A percentile compares a stretch with the other conserved stretches of the same genome.
phyloP scores from a whole-genome alignment of 1,140 invertebrate genomes.

The Magallana ariakensis region DNA sequence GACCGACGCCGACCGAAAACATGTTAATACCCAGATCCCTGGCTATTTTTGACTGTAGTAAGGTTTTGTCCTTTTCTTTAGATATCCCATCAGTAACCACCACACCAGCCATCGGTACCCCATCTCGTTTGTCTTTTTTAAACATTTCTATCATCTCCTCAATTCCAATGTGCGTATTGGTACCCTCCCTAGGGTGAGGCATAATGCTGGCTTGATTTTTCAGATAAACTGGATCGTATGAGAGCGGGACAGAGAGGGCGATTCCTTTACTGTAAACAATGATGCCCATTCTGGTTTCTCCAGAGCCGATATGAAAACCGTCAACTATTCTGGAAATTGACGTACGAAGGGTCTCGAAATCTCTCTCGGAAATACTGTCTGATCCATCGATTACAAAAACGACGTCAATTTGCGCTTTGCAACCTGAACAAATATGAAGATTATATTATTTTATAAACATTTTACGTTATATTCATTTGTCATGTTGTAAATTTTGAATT shows the following conservation, averaged over 20 bases:
- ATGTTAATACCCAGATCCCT: slow-evolving; percentile 58
- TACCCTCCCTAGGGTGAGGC: slow-evolving; percentile 46
- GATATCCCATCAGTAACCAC: slow-evolving; percentile 68
- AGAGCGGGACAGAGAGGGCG: neutral
- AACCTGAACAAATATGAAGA: slow-evolving; percentile 47
- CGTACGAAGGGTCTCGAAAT: slow-evolving; percentile 54
- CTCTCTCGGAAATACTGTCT: slow-evolving; percentile 53
- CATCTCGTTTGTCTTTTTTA: slow-evolving; percentile 5
- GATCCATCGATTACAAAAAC: slow-evolving; percentile 64
- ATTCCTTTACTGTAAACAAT: slow-evolving; percentile 59
- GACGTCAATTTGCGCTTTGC: slow-evolving; percentile 56
- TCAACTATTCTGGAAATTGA: slow-evolving; percentile 49
- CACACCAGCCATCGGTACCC: slow-evolving; percentile 61
- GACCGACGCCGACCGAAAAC: slow-evolving; percentile 58
- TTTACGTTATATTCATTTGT: too few relatives aligned
- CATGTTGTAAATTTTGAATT: too few relatives aligned
- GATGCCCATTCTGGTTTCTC: slow-evolving; percentile 54
- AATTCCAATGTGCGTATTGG: slow-evolving; percentile 50
- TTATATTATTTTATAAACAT: too few relatives aligned
- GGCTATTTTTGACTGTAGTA: slow-evolving; percentile 51
- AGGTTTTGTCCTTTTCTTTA: slow-evolving; percentile 48
- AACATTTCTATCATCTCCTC: slow-evolving; percentile 48
- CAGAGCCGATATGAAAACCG: slow-evolving; percentile 51
- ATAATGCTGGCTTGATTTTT: slow-evolving; percentile 29
- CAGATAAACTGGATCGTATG: slow-evolving; percentile 19